phyloP scores from a whole-genome alignment of 1,140 invertebrate species.

The Brachionus sp. region DNA sequence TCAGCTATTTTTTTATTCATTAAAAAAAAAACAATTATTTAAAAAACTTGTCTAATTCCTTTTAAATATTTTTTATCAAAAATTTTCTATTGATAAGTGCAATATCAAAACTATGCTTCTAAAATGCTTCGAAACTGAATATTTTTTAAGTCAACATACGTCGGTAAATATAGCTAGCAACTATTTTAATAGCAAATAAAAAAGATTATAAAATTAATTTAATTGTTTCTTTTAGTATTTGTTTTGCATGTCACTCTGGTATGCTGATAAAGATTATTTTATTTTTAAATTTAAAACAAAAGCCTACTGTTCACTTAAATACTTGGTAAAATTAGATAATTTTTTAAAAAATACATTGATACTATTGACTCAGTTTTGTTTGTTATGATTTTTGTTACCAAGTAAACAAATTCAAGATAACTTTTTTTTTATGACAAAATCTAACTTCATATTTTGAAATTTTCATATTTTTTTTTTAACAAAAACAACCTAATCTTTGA shows the following conservation, averaged over 20 bases:
- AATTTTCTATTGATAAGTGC: not conserved
- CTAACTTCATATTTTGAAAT: not conserved
- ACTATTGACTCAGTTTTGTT: not conserved
- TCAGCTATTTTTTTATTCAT: not conserved
- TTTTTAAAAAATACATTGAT: not conserved
- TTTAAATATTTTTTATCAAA: not conserved
- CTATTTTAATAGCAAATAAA: conserved; percentile 9
- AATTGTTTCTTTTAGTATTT: not conserved
- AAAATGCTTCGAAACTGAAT: conserved; percentile 3
- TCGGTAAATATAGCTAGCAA: conserved; percentile 6
- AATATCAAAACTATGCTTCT: not conserved
- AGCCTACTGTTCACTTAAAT: not conserved
- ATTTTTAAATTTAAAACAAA: not conserved
- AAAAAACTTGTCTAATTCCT: not conserved
- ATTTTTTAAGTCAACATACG: conserved; percentile 11
- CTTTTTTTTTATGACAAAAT: not conserved
- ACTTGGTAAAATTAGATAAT: not conserved
- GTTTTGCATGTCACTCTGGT: not conserved
- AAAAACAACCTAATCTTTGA: not conserved
- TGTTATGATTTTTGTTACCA: not conserved
- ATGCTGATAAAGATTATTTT: not conserved
- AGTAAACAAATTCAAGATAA: not conserved
- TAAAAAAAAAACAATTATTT: not conserved
- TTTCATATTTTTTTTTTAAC: not conserved
- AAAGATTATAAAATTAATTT: not conserved